Percentiles rank a stretch among this genome's conserved stretches.
Evolutionary conservation across 2,113 vertebrate genomes (phyloP).

Genomic region (Oostethus manadensis): DNA sequence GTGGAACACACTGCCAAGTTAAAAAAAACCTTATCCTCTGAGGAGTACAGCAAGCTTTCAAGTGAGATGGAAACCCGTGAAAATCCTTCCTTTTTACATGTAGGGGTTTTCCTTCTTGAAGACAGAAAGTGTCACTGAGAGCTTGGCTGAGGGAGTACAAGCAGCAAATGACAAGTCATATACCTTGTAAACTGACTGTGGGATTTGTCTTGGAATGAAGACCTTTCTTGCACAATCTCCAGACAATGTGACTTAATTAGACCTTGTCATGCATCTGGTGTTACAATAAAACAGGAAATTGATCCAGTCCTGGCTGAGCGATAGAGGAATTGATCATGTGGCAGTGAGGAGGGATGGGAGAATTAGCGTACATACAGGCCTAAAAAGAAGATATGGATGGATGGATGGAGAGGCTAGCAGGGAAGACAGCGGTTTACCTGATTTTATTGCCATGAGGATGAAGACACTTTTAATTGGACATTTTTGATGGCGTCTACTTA

Average conservation of each 20-base stretch:
- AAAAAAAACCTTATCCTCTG: too few species aligned
- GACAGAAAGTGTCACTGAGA: neutral
- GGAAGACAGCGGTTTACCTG: neutral
- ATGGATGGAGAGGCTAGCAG: neutral
- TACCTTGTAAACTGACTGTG: neutral
- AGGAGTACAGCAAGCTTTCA: neutral
- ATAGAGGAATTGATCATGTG: conserved; percentile 61
- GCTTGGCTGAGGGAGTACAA: neutral
- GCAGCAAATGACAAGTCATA: neutral
- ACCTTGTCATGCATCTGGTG: conserved; percentile 30
- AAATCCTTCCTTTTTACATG: neutral
- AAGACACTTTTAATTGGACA: neutral
- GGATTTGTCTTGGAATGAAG: conserved; percentile 25
- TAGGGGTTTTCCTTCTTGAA: neutral
- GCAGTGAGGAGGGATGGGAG: conserved; percentile 56
- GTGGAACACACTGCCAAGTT: too few species aligned
- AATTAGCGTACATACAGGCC: conserved; percentile 51
- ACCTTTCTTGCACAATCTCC: conserved; percentile 11
- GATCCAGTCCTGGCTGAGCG: conserved; percentile 48
- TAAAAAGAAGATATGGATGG: conserved; percentile 49
- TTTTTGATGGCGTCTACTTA: too few species aligned
- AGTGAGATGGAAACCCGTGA: neutral
- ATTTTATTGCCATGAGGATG: neutral
- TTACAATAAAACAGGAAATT: conserved; percentile 29
- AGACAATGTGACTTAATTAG: conserved; percentile 48